Evolutionary conservation across 2,888 invertebrate genomes (phyloP), one percentile per base, ranked within the genome.

Genomic region (Frankliniella intonsa): DNA sequence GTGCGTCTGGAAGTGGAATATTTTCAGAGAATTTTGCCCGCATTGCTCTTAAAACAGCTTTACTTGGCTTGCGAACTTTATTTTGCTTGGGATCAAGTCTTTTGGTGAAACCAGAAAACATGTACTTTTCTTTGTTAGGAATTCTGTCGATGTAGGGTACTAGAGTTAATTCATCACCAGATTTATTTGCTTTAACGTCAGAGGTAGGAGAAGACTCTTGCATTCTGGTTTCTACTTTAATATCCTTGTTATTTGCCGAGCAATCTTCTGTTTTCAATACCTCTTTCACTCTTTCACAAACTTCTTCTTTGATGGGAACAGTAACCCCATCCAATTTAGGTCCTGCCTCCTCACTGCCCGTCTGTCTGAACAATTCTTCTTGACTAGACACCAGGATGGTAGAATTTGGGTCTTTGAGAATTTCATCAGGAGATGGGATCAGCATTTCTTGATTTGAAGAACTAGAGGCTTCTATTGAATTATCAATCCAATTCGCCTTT

Each of bases 111-210:
- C 69, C 69, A 10, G 69, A 22, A 76, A 25, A 76, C 69, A 76
- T 76, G 69, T 76, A 76, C 25, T 76, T 76, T 25, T 76, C 69
- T 22, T n/a, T 76, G 69, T 76, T 76, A 12, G 69, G 69, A 22
- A 76, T n/a, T 76, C 69, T 76, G 25, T 76, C 69, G 9, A 22
- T 76, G 25, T 76, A 76, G 12, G 69, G 69, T 25, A 76, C 69
- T 25, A 12, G 8, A 12, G 69, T n/a, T n/a, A 22, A 8, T 25
- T 76, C 69, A 22, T 76, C 69, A 55, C 55, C 55, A 0, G 55
- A 55, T 55, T 55, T 55, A 14, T 19, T 55, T 14, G 14, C 55
- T 5, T 38, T 38, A 38, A 38, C 38, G 5, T 38, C 38, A 62
- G 8, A n/a, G 62, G 17, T 17, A 62, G 69, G 22, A 76, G 69